phyloP scores from a whole-genome alignment of 2,113 vertebrate genomes.

The Sinosuthora webbiana region DNA sequence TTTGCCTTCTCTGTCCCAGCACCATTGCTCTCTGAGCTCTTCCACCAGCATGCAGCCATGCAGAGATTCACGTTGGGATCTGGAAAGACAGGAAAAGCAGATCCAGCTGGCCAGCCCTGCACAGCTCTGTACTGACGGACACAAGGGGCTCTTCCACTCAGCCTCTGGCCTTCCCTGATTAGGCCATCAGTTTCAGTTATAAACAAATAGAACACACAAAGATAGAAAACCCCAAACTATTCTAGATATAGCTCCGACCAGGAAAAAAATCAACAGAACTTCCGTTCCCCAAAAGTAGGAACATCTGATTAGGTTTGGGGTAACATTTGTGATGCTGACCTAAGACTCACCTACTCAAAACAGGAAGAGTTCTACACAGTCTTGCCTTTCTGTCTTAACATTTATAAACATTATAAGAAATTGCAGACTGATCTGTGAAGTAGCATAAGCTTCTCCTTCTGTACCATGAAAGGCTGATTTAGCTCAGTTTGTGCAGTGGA shows the following conservation, averaged over 20 bases:
- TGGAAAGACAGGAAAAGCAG: not conserved
- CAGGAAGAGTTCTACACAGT: not conserved
- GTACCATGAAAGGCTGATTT: not conserved
- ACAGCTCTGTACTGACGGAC: not conserved
- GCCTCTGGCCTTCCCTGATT: not conserved
- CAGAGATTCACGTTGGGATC: rapidly evolving
- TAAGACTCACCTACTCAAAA: not conserved
- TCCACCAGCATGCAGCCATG: rapidly evolving
- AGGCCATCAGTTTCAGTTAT: not conserved
- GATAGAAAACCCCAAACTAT: not conserved
- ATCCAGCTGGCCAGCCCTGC: not conserved
- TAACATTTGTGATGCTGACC: not conserved
- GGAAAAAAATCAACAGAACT: not conserved
- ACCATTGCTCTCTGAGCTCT: not conserved
- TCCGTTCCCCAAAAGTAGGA: not conserved
- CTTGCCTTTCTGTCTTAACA: not conserved
- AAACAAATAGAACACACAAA: not conserved
- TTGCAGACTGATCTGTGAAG: not conserved
- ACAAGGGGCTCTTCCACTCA: not conserved
- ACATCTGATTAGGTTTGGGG: not conserved
- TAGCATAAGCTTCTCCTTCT: not conserved
- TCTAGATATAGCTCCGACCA: not conserved
- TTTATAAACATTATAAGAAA: not conserved
- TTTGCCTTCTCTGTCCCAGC: not conserved
- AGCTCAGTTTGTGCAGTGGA: not conserved